Evolutionary conservation across 2,888 invertebrate genomes (phyloP).

Genomic region (Dromius quadrimaculatus): DNA sequence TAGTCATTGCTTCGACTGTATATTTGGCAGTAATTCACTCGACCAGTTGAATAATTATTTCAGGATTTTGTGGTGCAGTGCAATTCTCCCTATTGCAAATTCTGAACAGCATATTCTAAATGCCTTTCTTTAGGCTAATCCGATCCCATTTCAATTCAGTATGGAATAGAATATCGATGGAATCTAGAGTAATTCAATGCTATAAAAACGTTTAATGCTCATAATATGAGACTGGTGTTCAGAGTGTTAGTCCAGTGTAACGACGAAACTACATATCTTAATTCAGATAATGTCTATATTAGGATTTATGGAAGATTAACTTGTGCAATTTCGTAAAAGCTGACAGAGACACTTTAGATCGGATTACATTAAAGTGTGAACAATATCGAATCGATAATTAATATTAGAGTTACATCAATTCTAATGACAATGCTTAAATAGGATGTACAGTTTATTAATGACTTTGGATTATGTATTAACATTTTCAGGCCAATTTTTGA

Average conservation of each 20-base stretch:
- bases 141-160: neutral
- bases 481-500: too few species aligned
- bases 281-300: slow-evolving; percentile 37
- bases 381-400: slow-evolving; percentile 37
- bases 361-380: slow-evolving; percentile 38
- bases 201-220: slow-evolving; percentile 5
- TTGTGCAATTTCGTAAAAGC: slow-evolving; percentile 39
- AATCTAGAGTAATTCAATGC: neutral
- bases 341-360: slow-evolving; percentile 37
- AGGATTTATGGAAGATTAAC: slow-evolving; percentile 39
- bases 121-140: too few species aligned
- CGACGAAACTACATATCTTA: slow-evolving; percentile 38
- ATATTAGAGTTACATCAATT: too few species aligned
- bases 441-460: too few species aligned
- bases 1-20: too few species aligned
- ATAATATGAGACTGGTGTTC: slow-evolving; percentile 26
- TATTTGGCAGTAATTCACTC: too few species aligned
- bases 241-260: slow-evolving; percentile 24
- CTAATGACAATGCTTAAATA: too few species aligned
- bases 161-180: neutral
- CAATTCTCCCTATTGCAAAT: too few species aligned
- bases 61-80: too few species aligned
- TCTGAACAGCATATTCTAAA: too few species aligned
- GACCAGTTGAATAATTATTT: too few species aligned
- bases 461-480: too few species aligned